Evolutionary conservation across 2,888 invertebrate species (phyloP).

Genomic region (Cetonia aurata): DNA sequence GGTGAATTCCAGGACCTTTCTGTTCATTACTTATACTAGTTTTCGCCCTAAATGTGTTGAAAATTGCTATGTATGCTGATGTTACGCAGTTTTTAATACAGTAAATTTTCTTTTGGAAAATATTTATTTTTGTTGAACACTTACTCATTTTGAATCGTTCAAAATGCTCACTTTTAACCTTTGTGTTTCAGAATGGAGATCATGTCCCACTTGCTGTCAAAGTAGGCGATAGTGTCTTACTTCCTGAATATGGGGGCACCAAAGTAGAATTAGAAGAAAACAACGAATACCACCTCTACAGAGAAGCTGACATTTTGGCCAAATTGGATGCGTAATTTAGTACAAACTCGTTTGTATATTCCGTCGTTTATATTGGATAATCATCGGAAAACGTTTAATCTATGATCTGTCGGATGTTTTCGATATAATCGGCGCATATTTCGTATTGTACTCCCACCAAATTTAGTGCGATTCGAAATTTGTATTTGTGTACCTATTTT

Average conservation of each 20-base stretch:
- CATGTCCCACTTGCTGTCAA: constrained; percentile 84
- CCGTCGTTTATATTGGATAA: constrained; percentile 5
- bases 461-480: constrained; percentile 14
- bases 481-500: constrained; percentile 16
- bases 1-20: no score
- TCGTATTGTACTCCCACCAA: constrained; percentile 31
- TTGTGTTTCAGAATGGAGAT: constrained; percentile 76
- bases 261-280: constrained; percentile 93
- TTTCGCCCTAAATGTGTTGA: no score
- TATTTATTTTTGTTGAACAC: no score
- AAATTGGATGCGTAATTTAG: constrained; percentile 76
- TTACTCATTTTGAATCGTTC: no score
- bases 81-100: no score
- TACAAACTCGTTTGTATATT: not conserved
- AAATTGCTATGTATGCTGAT: no score
- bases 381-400: constrained; percentile 25
- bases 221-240: constrained; percentile 93
- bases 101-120: no score
- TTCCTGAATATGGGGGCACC: constrained; percentile 99
- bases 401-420: constrained; percentile 31
- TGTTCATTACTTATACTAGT: no score
- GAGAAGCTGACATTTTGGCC: constrained; percentile 96
- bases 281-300: constrained; percentile 93
- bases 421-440: constrained; percentile 10
- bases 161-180: constrained; percentile 8